Evolutionary conservation across 2,113 vertebrate species (phyloP).

Genomic region (Dipodomys spectabilis): DNA sequence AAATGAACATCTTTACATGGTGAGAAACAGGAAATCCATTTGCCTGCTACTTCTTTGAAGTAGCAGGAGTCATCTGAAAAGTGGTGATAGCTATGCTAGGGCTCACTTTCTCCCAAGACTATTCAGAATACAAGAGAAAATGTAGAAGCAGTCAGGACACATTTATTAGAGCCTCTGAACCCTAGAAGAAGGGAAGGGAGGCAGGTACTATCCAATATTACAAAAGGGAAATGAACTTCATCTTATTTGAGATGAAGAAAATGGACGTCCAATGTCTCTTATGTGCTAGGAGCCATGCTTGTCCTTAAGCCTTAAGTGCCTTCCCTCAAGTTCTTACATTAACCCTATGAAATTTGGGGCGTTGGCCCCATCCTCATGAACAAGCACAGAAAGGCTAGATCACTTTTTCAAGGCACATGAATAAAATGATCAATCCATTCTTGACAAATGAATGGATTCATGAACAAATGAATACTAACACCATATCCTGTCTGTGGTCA

Average conservation of each 20-base stretch:
- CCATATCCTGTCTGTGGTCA: neutral
- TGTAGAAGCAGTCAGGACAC: neutral
- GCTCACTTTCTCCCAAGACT: neutral
- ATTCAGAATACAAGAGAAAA: conserved; percentile 38
- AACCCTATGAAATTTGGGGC: neutral
- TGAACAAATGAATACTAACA: neutral
- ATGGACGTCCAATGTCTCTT: neutral
- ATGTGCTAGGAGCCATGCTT: neutral
- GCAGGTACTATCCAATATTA: neutral
- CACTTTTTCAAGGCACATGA: neutral
- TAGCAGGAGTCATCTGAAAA: conserved; percentile 8
- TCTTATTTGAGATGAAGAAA: neutral
- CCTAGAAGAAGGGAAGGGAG: neutral
- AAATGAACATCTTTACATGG: conserved; percentile 15
- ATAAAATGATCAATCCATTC: neutral
- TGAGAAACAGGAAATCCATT: conserved; percentile 54
- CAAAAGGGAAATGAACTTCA: conserved; percentile 53
- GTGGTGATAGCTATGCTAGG: conserved; percentile 5
- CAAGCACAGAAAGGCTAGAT: neutral
- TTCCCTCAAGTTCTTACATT: neutral
- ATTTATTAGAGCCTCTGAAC: conserved; percentile 20
- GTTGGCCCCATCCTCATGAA: neutral
- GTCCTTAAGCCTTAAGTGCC: neutral
- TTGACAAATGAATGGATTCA: conserved; percentile 15
- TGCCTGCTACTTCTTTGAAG: conserved; percentile 43